Conservation (phyloP, 2,888 invertebrate genomes). For the Metellina segmentata region DNA sequence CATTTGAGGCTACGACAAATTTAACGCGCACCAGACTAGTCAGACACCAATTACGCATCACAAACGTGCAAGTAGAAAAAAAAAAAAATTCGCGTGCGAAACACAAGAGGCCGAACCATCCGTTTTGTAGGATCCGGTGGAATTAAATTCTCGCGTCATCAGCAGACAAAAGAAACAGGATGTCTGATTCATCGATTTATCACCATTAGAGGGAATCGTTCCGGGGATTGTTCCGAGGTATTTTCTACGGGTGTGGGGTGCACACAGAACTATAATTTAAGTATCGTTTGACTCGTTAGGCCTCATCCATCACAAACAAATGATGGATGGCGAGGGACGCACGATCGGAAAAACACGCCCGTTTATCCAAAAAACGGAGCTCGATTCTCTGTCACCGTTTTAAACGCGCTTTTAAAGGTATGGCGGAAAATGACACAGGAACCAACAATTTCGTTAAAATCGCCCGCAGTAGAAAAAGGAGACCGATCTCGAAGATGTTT, state of each 20-base stretch:
- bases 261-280: conserved; percentile 36
- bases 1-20: no score
- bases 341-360: conserved; percentile 27
- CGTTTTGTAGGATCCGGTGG: background rate
- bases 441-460: no score
- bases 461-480: no score
- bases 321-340: conserved; percentile 29
- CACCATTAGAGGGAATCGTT: background rate
- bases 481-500: no score
- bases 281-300: conserved; percentile 52
- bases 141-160: background rate
- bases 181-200: conserved; percentile 22
- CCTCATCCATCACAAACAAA: conserved; percentile 40
- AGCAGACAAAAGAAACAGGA: background rate
- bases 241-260: background rate
- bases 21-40: no score
- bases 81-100: background rate
- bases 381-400: background rate
- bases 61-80: no score
- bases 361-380: conserved; percentile 15
- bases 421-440: background rate
- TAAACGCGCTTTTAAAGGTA: background rate
- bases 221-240: background rate
- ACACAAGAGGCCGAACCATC: background rate
- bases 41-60: no score